A percentile compares a stretch with the other conserved stretches of the same genome.
phyloP scores from a whole-genome alignment of 2,113 vertebrate genomes.

The Bagarius yarrelli region DNA sequence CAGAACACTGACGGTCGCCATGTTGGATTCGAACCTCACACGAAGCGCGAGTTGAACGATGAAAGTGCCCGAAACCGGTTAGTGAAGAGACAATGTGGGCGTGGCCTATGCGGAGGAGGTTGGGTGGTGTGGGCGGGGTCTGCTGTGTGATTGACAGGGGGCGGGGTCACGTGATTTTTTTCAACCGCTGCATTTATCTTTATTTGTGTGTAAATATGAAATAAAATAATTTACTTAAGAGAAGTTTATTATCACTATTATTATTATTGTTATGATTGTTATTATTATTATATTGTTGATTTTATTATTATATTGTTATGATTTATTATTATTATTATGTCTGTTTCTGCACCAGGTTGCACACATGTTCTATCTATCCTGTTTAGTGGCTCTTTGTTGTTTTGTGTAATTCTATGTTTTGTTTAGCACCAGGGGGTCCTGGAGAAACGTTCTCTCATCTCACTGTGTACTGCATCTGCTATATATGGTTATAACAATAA shows the following conservation, averaged over 20 bases:
- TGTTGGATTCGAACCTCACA: constrained; percentile 39
- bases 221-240: too few species aligned
- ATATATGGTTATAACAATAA: too few species aligned
- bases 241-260: too few species aligned
- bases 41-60: neutral
- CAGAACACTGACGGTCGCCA: constrained; percentile 68
- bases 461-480: too few species aligned
- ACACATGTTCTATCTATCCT: too few species aligned
- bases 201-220: neutral
- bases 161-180: constrained; percentile 51
- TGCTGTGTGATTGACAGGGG: constrained; percentile 43
- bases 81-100: constrained; percentile 35
- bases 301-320: too few species aligned
- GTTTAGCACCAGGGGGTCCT: too few species aligned
- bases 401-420: too few species aligned
- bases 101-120: neutral
- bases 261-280: neutral
- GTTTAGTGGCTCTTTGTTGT: too few species aligned
- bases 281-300: neutral
- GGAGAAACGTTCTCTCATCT: too few species aligned
- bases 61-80: neutral
- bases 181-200: constrained; percentile 26
- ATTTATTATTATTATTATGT: too few species aligned
- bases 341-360: too few species aligned
- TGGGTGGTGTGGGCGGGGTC: neutral